Base-by-base conservation (phyloP, 2,888 invertebrate genomes). In the Chloroclysta siterata region DNA sequence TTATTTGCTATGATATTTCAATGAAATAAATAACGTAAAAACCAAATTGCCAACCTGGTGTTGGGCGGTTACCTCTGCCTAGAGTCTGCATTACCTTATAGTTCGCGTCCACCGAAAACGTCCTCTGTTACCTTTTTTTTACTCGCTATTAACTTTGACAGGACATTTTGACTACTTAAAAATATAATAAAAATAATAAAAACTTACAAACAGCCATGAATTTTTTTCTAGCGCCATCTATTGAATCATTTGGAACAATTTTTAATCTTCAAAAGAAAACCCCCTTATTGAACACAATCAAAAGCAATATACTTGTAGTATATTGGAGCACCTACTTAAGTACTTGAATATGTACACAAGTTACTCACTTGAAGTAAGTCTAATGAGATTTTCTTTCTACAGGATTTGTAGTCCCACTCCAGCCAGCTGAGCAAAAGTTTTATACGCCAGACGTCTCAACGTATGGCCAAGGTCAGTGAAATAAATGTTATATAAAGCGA, bases 351-450 rank as follows among this genome's bases (percentile, higher is more conserved):
- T 17, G 7, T 2, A 53, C 13, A 28, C 53, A 53, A 41, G 22
- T 22, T 22, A 22, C 22, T 22, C 22, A 22, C 22, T 22, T 22
- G 2, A 22, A 22, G 22, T 48, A 22, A 33, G 15, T 55, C 22
- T 13, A 41, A 62, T 11, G 14, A 54, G 15, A 7, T 44, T 46
- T 48, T 56, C 11, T 60, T 53, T 48, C 29, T 71, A 42, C 75
- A 93, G 93, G 88, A 59, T 90, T 83, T 57, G 87, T 93, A 56
- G 89, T 92, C 13, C 92, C 93, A 0, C 74, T 93, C 7, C 92
- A 90, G 68, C 93, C 93, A 33, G 92, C 93, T 1, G 91, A 93
- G 72, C 93, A 93, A 72, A 93, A 93, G 72, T 90, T 89, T 73
- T 90, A 83, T 63, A 90, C 90, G 1, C 90, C 90, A 50, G 93